Conservation (phyloP, 53 echinoderm and acorn worm species). For the Paracentrotus lividus region DNA sequence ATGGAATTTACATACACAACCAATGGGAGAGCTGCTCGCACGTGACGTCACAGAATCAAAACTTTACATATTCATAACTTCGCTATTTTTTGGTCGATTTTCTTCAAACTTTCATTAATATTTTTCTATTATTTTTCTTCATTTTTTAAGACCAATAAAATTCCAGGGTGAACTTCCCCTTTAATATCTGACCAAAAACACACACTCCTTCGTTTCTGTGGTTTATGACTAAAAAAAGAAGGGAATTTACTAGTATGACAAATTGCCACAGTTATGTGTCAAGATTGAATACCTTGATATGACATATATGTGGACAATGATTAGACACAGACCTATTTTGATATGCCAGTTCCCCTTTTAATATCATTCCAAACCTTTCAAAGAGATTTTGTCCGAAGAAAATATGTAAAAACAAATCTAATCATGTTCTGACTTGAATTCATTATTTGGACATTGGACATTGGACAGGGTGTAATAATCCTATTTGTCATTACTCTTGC, state of each 20-base stretch:
- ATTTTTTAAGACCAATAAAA: no score
- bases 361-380: neutral
- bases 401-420: neutral
- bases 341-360: neutral
- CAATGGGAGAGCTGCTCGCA: no score
- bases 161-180: no score
- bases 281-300: constrained; percentile 5
- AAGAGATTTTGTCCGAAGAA: no score
- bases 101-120: no score
- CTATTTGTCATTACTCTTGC: neutral
- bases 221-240: neutral
- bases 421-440: neutral
- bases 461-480: no score
- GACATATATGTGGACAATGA: neutral
- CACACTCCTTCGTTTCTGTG: neutral
- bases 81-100: no score
- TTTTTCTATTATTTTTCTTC: no score
- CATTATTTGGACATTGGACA: no score
- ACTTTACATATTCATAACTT: no score
- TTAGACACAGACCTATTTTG: neutral
- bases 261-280: neutral
- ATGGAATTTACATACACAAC: no score
- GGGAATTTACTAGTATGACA: neutral
- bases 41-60: no score
- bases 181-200: neutral